Percentiles rank a stretch among this genome's conserved stretches.
These are phyloP conservation scores for Hydroisotoma schaefferi DNA, from an alignment of 2,888 invertebrate species.

Conservation along the genomic window DNA sequence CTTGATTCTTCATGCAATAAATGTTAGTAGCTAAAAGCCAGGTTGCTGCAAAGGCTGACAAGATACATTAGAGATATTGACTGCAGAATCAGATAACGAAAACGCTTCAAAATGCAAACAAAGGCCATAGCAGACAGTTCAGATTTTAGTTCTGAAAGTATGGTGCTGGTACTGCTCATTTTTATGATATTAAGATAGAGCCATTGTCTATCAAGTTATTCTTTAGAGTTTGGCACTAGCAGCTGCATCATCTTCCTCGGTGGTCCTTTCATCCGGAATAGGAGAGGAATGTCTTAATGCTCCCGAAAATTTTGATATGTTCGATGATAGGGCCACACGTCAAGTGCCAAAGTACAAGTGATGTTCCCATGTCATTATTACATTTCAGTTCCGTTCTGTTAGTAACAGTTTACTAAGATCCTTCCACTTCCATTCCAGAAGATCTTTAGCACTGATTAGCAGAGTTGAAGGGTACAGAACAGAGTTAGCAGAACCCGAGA, in stretches of 20 bases:
- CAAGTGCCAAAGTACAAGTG: constrained; percentile 13
- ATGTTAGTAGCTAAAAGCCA: no score
- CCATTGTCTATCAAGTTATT: constrained; percentile 11
- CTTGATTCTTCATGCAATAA: no score
- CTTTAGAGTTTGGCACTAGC: constrained; percentile 22
- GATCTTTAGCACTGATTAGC: background rate
- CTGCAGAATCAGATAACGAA: constrained; percentile 12
- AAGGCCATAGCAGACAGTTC: constrained; percentile 1
- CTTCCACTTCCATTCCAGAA: no score
- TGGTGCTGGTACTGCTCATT: background rate
- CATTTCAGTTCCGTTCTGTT: constrained; percentile 1
- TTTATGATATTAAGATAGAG: constrained; percentile 4
- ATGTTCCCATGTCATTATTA: constrained; percentile 3
- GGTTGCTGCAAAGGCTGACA: constrained; percentile 4
- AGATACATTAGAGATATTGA: constrained; percentile 3
- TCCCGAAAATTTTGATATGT: constrained; percentile 42
- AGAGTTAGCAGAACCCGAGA: no score
- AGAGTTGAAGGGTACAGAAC: no score
- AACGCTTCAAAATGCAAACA: background rate
- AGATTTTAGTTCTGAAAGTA: background rate
- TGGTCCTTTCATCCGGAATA: constrained; percentile 31
- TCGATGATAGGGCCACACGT: constrained; percentile 48
- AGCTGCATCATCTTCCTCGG: constrained; percentile 38
- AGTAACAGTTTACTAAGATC: no score
- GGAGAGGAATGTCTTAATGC: constrained; percentile 21